Base-by-base conservation (phyloP, 2,113 vertebrate genomes). In the Eidolon helvum region DNA sequence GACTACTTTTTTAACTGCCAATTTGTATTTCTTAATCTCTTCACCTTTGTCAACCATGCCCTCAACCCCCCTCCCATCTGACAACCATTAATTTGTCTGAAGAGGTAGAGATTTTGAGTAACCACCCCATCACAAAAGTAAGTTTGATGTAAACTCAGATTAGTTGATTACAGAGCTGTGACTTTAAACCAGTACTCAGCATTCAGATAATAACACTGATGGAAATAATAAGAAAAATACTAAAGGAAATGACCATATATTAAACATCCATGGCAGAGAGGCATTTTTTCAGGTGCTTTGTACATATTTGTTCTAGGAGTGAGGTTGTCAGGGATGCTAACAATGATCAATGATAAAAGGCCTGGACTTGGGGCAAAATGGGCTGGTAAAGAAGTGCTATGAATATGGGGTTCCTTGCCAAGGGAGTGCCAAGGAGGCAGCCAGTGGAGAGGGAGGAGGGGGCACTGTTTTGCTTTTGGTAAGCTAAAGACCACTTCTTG, bases 381-480 rank as follows among this genome's bases (percentile, higher is more conserved):
- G 57, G 26, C 8, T 4, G 45, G 8, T 63, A 18, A 74, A 50
- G 35, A 63, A 57, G 7, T 0, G 6, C 38, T 26, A 12, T 71
- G 55, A 92, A 24, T 18, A 19, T 18, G 45, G 53, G 57, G 0
- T 8, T 38, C 68, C 35, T 69, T n/a, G 28, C 33, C 82, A 83
- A 72, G 28, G 21, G 24, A 40, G 35, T 40, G 68, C 14, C 35
- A 40, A 18, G 7, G 22, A 26, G 14, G 5, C 40, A 74, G 50
- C 11, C 0, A 0, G n/a, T 15, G 43, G 43, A 22, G n/a, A 35
- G 4, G 7, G 59, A 53, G 21, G 8, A 33, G 18, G 61, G 21
- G 55, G 16, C 1, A 12, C 4, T 19, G 8, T 48, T 90, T 95
- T 28, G 24, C 24, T 82, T 84, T 83, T 24, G 61, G 6, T 22